Conservation (phyloP, 2,797 vertebrate genomes). For the Epinephelus coioides region DNA sequence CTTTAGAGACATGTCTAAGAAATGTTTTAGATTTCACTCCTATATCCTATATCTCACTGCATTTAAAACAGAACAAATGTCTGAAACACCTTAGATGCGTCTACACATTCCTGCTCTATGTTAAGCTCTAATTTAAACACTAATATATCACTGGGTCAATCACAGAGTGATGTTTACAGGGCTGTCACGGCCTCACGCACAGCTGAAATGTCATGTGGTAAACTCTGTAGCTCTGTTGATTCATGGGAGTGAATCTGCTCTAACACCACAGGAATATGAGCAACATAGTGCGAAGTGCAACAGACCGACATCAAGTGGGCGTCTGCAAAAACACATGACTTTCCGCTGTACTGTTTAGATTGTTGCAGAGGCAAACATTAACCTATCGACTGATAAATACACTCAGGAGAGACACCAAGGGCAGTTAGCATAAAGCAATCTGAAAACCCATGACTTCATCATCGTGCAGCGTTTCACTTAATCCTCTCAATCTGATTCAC, state of each 20-base stretch:
- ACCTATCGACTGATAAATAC: constrained; percentile 28
- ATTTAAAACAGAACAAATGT: not conserved
- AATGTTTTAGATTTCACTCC: not conserved
- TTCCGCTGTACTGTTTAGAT: constrained; percentile 72
- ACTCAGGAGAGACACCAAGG: not conserved
- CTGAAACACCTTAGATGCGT: not conserved
- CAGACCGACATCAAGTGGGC: constrained; percentile 73
- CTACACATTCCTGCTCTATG: too few species aligned
- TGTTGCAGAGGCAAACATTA: constrained; percentile 62
- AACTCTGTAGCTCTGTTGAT: constrained; percentile 29
- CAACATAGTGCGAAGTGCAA: constrained; percentile 42
- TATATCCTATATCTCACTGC: not conserved
- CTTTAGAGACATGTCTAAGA: not conserved
- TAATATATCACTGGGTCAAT: not conserved
- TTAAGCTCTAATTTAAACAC: not conserved
- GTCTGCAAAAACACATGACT: constrained; percentile 74
- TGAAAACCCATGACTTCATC: constrained; percentile 5
- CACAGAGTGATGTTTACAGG: not conserved
- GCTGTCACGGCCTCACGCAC: not conserved
- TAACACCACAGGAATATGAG: constrained; percentile 69
- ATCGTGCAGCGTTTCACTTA: constrained; percentile 6
- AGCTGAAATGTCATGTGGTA: constrained; percentile 25
- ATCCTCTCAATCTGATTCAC: constrained; percentile 46
- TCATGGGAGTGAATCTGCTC: constrained; percentile 47
- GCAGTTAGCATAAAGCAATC: constrained; percentile 25